phyloP scores from a whole-genome alignment of 2,888 invertebrate species.

The Caenorhabditis imperialis region DNA sequence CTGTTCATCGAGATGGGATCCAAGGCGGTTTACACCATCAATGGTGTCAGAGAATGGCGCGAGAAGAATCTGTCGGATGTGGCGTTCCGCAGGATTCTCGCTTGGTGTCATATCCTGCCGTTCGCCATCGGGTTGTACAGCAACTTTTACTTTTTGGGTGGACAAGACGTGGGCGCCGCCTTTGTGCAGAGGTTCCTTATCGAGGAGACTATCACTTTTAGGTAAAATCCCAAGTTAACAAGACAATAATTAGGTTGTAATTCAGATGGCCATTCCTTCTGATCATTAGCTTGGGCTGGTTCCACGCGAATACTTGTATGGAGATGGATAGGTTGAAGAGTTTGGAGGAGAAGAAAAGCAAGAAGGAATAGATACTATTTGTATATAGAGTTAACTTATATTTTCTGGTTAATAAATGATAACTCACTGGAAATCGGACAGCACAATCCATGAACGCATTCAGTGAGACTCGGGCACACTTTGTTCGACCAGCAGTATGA shows the following conservation, averaged over 20 bases:
- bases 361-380: conserved; percentile 34
- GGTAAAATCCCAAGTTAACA: conserved; percentile 14
- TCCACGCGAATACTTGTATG: conserved; percentile 75
- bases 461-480: conserved; percentile 73
- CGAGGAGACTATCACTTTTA: conserved; percentile 75
- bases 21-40: conserved; percentile 73
- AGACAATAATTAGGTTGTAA: not conserved
- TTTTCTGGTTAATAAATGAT: conserved; percentile 13
- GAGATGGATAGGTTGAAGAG: conserved; percentile 65
- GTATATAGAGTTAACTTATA: conserved; percentile 4
- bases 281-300: conserved; percentile 74
- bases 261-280: conserved; percentile 73
- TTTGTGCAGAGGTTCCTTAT: conserved; percentile 77
- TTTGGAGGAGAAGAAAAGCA: conserved; percentile 34
- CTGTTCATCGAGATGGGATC: conserved; percentile 78
- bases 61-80: conserved; percentile 70
- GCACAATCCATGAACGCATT: conserved; percentile 74
- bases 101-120: conserved; percentile 74
- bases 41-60: conserved; percentile 63
- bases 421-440: conserved; percentile 72
- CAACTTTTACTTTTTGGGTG: conserved; percentile 78
- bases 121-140: conserved; percentile 78
- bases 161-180: conserved; percentile 73
- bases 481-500: conserved; percentile 77
- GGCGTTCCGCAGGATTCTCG: conserved; percentile 74